Conservation (phyloP, 2,113 vertebrate genomes). For the Megaceryle torquata region DNA sequence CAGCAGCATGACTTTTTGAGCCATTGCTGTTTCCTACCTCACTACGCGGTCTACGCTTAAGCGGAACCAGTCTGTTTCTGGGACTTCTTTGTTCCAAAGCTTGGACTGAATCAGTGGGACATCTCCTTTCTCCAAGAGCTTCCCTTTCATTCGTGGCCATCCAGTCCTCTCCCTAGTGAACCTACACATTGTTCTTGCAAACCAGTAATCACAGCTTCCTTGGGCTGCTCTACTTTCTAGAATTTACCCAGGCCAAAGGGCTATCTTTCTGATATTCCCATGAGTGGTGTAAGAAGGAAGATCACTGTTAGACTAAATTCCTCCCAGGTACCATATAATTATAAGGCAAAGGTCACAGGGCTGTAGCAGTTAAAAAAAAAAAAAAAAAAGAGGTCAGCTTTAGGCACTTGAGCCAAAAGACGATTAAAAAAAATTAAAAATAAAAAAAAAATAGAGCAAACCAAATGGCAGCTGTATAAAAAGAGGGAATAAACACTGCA, state of each 20-base stretch:
- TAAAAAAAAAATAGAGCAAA: background rate
- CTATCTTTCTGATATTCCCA: background rate
- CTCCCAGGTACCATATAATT: background rate
- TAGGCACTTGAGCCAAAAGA: background rate
- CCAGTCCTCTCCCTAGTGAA: background rate
- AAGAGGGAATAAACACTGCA: background rate
- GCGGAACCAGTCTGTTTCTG: background rate
- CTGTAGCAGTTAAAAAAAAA: background rate
- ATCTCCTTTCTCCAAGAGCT: background rate
- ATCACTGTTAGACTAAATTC: background rate
- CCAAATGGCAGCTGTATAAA: background rate
- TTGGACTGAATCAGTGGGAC: background rate
- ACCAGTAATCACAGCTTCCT: background rate
- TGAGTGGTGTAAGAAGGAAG: background rate
- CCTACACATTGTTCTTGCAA: background rate
- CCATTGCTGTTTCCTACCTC: background rate
- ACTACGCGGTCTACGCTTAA: background rate
- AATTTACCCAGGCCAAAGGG: background rate
- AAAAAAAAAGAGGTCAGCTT: background rate
- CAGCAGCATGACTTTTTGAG: background rate
- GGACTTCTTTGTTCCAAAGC: background rate
- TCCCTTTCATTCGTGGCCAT: background rate
- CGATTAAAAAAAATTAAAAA: background rate
- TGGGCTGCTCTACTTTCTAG: background rate
- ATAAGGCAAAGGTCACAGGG: background rate